Percentiles rank a stretch among this genome's conserved stretches.
phyloP scores from a whole-genome alignment of 1,140 invertebrate genomes.

The Sipha flava region DNA sequence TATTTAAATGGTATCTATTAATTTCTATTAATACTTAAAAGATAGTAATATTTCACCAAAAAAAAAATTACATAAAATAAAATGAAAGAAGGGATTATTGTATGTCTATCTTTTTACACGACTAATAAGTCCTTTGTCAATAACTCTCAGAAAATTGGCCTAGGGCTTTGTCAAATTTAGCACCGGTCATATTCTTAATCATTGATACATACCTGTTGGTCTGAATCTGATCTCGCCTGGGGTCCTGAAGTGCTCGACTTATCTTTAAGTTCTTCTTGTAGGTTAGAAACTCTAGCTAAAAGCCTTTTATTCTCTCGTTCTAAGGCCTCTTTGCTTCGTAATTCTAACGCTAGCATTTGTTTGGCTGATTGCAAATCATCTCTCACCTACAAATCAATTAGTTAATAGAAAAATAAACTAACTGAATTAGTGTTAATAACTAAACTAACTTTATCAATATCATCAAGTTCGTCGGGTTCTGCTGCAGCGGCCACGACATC shows the following conservation, averaged over 20 bases:
- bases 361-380: slow-evolving; percentile 85
- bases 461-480: slow-evolving; percentile 61
- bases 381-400: slow-evolving; percentile 46
- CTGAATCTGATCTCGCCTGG: slow-evolving; percentile 11
- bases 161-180: too few species aligned
- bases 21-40: too few species aligned
- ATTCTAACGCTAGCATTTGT: slow-evolving; percentile 75
- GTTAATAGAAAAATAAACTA: neutral
- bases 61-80: too few species aligned
- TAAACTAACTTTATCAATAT: slow-evolving; percentile 62
- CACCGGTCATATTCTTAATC: too few species aligned
- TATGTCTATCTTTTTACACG: too few species aligned
- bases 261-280: slow-evolving; percentile 64
- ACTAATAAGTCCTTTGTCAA: too few species aligned
- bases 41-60: too few species aligned
- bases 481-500: slow-evolving; percentile 50
- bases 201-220: slow-evolving; percentile 7
- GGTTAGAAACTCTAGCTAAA: slow-evolving; percentile 62
- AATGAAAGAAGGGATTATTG: too few species aligned
- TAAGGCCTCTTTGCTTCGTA: slow-evolving; percentile 75
- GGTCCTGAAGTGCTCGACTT: slow-evolving; percentile 42
- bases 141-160: too few species aligned
- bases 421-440: neutral
- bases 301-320: slow-evolving; percentile 78
- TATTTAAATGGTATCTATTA: too few species aligned